Percentiles rank a stretch among this genome's conserved stretches.
Conservation (phyloP, 2,113 vertebrate genomes). For the Mesitornis unicolor region DNA sequence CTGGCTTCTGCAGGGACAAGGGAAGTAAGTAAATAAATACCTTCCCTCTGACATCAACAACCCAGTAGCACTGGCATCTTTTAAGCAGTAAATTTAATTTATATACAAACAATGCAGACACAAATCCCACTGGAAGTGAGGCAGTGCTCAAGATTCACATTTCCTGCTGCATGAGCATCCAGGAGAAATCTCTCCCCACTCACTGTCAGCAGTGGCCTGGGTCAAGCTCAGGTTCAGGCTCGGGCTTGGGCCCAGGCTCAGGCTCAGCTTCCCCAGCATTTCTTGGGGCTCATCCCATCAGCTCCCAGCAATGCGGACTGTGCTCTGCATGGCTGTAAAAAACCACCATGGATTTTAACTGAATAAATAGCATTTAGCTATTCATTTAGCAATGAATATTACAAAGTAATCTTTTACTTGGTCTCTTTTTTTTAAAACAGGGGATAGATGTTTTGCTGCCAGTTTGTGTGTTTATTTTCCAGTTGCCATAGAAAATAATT, state of each 20-base stretch:
- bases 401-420: constrained; percentile 63
- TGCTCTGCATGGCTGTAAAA: constrained; percentile 2
- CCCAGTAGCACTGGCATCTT: background rate
- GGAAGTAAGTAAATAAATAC: background rate
- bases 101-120: background rate
- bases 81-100: background rate
- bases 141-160: background rate
- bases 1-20: background rate
- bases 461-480: constrained; percentile 75
- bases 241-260: background rate
- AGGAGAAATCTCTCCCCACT: background rate
- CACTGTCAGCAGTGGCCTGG: background rate
- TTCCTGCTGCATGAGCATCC: background rate
- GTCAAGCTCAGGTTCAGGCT: background rate
- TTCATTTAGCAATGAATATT: constrained; percentile 54
- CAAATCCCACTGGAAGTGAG: background rate
- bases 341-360: constrained; percentile 44
- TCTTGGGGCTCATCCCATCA: background rate
- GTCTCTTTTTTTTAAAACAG: background rate
- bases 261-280: background rate
- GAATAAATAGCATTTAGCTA: constrained; percentile 68
- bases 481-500: constrained; percentile 81
- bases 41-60: background rate
- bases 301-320: background rate
- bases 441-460: constrained; percentile 46